These are phyloP conservation scores for Toxotes chatareus DNA, from an alignment of 2,113 vertebrate species.

Conservation along the genomic window DNA sequence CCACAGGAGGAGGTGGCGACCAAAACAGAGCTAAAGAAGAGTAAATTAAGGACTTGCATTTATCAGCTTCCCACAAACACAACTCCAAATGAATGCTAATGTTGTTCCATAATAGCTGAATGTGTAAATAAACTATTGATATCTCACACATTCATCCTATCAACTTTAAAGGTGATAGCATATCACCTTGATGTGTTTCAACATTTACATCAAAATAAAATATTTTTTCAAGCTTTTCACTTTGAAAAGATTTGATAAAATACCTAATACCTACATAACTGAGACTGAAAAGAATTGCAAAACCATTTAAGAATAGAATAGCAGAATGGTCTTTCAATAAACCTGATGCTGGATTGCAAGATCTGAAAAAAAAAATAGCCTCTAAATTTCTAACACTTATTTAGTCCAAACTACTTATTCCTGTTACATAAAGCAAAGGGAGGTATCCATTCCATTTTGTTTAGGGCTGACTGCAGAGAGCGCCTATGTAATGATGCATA, in stretches of 20 bases:
- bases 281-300: not conserved
- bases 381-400: conserved; percentile 29
- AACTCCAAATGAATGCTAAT: too few species aligned
- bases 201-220: not conserved
- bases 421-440: conserved; percentile 46
- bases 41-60: not conserved
- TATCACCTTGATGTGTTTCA: not conserved
- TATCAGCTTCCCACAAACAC: too few species aligned
- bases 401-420: conserved; percentile 18
- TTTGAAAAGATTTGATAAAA: conserved; percentile 2
- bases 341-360: not conserved
- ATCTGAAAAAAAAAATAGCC: not conserved
- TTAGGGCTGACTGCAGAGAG: conserved; percentile 35
- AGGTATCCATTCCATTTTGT: conserved; percentile 24
- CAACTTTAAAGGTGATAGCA: not conserved
- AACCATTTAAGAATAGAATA: not conserved
- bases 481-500: conserved; percentile 41
- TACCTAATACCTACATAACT: conserved; percentile 7
- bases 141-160: too few species aligned
- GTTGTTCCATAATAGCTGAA: too few species aligned
- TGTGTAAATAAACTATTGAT: too few species aligned
- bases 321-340: conserved; percentile 4
- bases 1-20: too few species aligned
- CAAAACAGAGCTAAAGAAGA: too few species aligned
- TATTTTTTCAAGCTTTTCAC: not conserved